phyloP scores from a whole-genome alignment of 2,888 invertebrate species.

The Hemithea aestivaria region DNA sequence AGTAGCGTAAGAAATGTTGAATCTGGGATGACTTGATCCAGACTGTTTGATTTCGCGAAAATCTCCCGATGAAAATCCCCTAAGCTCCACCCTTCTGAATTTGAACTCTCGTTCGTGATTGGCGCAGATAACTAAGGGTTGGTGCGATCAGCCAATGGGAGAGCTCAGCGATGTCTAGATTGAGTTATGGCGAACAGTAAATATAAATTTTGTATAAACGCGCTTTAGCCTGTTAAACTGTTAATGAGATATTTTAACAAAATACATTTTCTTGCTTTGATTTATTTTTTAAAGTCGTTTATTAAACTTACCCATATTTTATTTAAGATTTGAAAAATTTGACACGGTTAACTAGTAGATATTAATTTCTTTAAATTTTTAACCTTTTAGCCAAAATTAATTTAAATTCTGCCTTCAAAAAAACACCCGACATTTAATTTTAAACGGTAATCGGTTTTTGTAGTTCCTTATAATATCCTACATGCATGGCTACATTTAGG shows the following conservation, averaged over 20 bases:
- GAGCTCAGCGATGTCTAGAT: slow-evolving; percentile 63
- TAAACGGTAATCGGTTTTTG: too few species aligned
- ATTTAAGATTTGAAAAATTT: too few species aligned
- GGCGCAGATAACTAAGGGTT: slow-evolving; percentile 60
- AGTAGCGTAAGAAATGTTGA: slow-evolving; percentile 37
- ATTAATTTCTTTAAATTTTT: too few species aligned
- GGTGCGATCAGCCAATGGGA: slow-evolving; percentile 60
- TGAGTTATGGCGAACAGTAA: slow-evolving; percentile 69
- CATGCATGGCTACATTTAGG: too few species aligned
- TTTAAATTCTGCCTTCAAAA: too few species aligned
- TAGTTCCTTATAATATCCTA: too few species aligned
- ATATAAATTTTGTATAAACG: slow-evolving; percentile 67
- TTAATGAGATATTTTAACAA: slow-evolving; percentile 45
- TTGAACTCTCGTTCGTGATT: slow-evolving; percentile 49
- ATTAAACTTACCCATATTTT: too few species aligned
- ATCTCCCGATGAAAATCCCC: slow-evolving; percentile 63
- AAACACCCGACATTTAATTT: too few species aligned
- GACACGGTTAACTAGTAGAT: too few species aligned
- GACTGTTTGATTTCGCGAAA: slow-evolving; percentile 65
- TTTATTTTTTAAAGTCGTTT: too few species aligned
- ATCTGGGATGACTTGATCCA: slow-evolving; percentile 41
- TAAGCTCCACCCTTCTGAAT: slow-evolving; percentile 65
- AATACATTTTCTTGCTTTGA: too few species aligned
- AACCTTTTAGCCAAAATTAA: too few species aligned
- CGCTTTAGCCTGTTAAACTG: slow-evolving; percentile 52